A percentile compares a stretch with the other conserved stretches of the same genome.
These are phyloP conservation scores for Mastomys natalensis DNA, from an alignment of 2,113 vertebrate genomes.

Conservation along the genomic window DNA sequence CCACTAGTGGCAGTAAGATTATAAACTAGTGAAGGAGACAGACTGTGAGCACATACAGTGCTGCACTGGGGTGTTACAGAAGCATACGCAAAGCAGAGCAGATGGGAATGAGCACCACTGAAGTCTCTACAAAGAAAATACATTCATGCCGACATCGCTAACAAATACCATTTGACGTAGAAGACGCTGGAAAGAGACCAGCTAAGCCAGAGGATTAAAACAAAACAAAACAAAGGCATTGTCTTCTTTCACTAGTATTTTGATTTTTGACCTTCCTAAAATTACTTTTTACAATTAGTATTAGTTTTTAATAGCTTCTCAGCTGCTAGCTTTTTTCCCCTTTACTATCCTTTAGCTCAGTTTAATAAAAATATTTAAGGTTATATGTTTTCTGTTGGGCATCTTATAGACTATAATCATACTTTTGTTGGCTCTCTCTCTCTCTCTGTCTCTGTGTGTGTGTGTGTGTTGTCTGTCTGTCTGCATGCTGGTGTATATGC, in stretches of 20 bases:
- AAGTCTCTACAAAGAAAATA: neutral
- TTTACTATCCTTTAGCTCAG: neutral
- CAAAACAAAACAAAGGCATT: neutral
- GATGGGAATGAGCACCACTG: neutral
- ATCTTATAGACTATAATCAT: neutral
- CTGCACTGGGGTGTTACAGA: neutral
- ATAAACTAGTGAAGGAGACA: neutral
- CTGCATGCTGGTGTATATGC: neutral
- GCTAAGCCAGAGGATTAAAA: neutral
- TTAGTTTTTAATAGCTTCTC: neutral
- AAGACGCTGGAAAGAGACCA: neutral
- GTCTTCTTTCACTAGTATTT: neutral
- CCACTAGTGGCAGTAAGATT: neutral
- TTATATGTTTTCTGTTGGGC: neutral
- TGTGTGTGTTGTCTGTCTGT: neutral
- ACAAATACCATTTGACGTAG: neutral
- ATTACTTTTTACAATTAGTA: neutral
- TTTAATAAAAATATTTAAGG: constrained; percentile 24
- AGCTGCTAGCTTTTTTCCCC: neutral
- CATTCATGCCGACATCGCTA: neutral
- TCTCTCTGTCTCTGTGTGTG: neutral
- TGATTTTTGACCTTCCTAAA: neutral
- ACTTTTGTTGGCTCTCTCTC: neutral
- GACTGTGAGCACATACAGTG: neutral
- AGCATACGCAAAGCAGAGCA: neutral